phyloP scores from a whole-genome alignment of 2,888 invertebrate genomes.

The Selenia dentaria region DNA sequence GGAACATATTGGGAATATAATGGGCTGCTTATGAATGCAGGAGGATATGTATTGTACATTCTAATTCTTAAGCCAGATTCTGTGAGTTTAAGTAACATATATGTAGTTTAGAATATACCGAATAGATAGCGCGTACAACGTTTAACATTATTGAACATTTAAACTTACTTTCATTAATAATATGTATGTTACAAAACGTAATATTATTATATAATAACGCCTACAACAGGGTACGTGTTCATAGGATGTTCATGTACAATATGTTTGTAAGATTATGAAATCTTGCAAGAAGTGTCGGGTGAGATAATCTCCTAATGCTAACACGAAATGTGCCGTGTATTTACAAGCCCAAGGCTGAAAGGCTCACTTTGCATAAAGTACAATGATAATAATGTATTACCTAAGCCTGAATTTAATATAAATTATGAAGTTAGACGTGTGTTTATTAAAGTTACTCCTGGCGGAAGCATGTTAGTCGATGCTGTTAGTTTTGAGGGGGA shows the following conservation, averaged over 20 bases:
- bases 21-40: too few species aligned
- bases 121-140: too few species aligned
- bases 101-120: too few species aligned
- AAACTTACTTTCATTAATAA: too few species aligned
- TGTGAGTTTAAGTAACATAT: too few species aligned
- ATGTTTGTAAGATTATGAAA: slow-evolving; percentile 18
- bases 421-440: not conserved
- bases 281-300: slow-evolving; percentile 21
- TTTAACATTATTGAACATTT: too few species aligned
- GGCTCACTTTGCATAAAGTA: slow-evolving; percentile 30
- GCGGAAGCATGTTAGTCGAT: not conserved
- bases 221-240: too few species aligned
- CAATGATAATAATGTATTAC: slow-evolving; percentile 20
- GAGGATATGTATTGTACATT: too few species aligned
- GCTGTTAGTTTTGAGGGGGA: not conserved
- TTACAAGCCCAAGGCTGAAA: slow-evolving; percentile 18
- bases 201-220: too few species aligned
- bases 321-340: slow-evolving; percentile 24
- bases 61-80: too few species aligned
- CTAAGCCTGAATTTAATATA: slow-evolving; percentile 17
- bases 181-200: too few species aligned
- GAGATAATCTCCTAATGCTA: slow-evolving; percentile 25
- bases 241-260: slow-evolving; percentile 1
- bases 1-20: too few species aligned
- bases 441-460: not conserved